Percentiles rank a stretch among this genome's conserved stretches.
phyloP scores from a whole-genome alignment of 2,797 vertebrate genomes.

The Xenops minutus region DNA sequence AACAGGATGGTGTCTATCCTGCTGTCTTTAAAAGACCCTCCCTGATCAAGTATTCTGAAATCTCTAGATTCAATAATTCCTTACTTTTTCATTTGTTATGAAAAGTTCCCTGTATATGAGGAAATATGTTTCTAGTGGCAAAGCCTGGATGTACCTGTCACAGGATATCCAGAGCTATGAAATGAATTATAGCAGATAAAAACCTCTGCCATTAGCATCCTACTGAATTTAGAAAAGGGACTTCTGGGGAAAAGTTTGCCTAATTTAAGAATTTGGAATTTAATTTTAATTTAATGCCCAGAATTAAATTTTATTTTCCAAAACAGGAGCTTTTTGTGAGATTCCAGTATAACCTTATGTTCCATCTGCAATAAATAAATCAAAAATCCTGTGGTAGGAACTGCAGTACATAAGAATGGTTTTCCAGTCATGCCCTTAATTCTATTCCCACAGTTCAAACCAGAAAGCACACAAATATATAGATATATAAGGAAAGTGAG shows the following conservation, averaged over 20 bases:
- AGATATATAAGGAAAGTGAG: neutral
- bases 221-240: neutral
- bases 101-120: neutral
- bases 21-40: neutral
- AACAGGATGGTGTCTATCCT: neutral
- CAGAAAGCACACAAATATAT: neutral
- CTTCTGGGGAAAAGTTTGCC: neutral
- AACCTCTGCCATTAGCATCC: neutral
- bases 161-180: neutral
- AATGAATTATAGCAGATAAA: neutral
- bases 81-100: neutral
- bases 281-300: neutral
- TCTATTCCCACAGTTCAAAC: neutral
- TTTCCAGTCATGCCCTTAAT: neutral
- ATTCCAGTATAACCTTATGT: neutral
- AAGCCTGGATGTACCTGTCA: neutral
- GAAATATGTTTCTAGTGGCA: neutral
- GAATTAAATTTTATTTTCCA: neutral
- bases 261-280: neutral
- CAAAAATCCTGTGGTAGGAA: neutral
- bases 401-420: neutral
- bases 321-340: neutral
- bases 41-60: neutral
- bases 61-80: neutral
- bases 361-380: neutral